A percentile compares a stretch with the other conserved stretches of the same genome.
Conservation (phyloP, 2,888 invertebrate genomes). For the Podotricha telesiphe region DNA sequence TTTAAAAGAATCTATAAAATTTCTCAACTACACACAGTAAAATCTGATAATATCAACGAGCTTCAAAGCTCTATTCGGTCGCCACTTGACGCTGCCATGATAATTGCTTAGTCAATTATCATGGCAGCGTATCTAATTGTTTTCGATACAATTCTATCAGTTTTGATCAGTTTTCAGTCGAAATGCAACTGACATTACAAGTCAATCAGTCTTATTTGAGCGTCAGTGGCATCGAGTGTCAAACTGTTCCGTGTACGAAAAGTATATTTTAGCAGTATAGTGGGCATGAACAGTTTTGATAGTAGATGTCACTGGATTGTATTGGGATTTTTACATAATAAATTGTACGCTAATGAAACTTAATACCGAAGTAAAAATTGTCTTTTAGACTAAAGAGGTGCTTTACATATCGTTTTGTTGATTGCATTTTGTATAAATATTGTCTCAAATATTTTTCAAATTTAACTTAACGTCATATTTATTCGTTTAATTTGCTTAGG, state of each 20-base stretch:
- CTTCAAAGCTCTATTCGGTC: slow-evolving; percentile 39
- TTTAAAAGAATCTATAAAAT: slow-evolving; percentile 62
- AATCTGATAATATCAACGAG: slow-evolving; percentile 63
- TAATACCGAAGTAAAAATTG: slow-evolving; percentile 21
- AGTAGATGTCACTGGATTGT: slow-evolving; percentile 32
- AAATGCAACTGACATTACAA: slow-evolving; percentile 41
- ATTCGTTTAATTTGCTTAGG: slow-evolving; percentile 9
- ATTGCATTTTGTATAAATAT: slow-evolving; percentile 21
- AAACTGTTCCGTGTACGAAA: slow-evolving; percentile 33
- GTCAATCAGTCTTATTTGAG: slow-evolving; percentile 42
- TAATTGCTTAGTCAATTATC: slow-evolving; percentile 15
- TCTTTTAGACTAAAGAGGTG: background rate
- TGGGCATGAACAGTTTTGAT: slow-evolving; percentile 36
- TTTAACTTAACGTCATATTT: background rate
- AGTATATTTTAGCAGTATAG: slow-evolving; percentile 3
- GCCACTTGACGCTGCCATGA: slow-evolving; percentile 29
- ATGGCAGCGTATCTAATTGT: too few relatives aligned
- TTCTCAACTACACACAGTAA: slow-evolving; percentile 53
- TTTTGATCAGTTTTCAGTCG: slow-evolving; percentile 41
- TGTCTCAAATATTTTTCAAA: slow-evolving; percentile 1
- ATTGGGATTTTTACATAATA: slow-evolving; percentile 2
- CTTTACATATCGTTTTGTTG: background rate
- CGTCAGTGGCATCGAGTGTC: slow-evolving; percentile 34
- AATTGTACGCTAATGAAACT: slow-evolving; percentile 5
- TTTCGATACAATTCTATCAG: slow-evolving; percentile 38